Evolutionary conservation across 2,113 vertebrate species (phyloP), one percentile per base, ranked within the genome.

Genomic region (Vulpes lagopus): DNA sequence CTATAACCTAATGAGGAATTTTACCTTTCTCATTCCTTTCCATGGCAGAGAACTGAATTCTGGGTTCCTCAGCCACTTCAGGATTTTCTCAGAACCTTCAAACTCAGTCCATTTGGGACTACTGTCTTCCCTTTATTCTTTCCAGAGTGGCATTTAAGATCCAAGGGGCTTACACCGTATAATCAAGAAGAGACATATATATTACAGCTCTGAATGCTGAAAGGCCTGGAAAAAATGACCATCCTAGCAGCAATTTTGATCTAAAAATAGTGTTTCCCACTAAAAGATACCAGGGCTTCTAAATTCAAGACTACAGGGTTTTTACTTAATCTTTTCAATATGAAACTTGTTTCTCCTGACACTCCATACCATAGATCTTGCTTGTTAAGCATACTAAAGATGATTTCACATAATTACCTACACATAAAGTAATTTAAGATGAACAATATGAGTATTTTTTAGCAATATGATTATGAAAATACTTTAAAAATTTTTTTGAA

Each of bases 281-380:
- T 59, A 20, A n/a, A 69, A 79, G 32, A 65, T 25, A 69, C 12
- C 19, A 59, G 25, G 86, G 1, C 32, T 82, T 95, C 43, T 62
- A 83, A 81, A 62, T 38, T 67, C 4, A 64, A 74, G 85, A 57
- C 62, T 74, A 22, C 11, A 62, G 5, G 10, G 35, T 65, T 3
- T 27, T 90, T 22, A 53, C 65, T 73, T 94, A 81, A 71, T 82
- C 11, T 91, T 91, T 81, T 81, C 89, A 76, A 3, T 82, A 57
- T 76, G 57, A 80, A 91, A 79, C 43, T 16, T 84, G 11, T 80
- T 80, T 85, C 43, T 89, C 32, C 38, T 10, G 90, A 65, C 32
- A 74, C 4, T 20, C 74, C 74, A 86, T 3, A 73, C 8, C 32
- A 69, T 43, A 78, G 55, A 92, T 89, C 43, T 38, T 53, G 32